Percentiles rank a stretch among this genome's conserved stretches.
These are phyloP conservation scores for Nansenia antarctica DNA, from an alignment of 2,113 vertebrate species.

Conservation along the genomic window DNA sequence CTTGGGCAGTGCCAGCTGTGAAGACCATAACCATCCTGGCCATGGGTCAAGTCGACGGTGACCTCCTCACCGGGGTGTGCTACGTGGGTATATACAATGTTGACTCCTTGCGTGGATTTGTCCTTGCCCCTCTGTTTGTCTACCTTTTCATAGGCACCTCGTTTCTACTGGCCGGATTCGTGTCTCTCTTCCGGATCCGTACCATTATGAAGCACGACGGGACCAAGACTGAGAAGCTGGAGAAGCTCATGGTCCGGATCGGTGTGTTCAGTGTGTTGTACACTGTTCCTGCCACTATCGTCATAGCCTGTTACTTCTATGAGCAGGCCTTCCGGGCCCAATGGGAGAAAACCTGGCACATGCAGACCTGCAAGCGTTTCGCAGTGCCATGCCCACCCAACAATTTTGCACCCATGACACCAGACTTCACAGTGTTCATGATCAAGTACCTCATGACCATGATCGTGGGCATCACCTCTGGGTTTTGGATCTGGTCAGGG, in stretches of 20 bases:
- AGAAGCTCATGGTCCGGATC: conserved; percentile 91
- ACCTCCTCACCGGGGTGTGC: conserved; percentile 90
- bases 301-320: conserved; percentile 90
- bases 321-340: conserved; percentile 87
- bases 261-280: conserved; percentile 89
- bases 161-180: conserved; percentile 89
- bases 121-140: conserved; percentile 86
- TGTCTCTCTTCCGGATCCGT: conserved; percentile 88
- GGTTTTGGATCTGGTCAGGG: conserved; percentile 95
- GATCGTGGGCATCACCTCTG: conserved; percentile 90
- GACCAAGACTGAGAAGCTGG: conserved; percentile 90
- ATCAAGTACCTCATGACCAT: conserved; percentile 97
- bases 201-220: conserved; percentile 93
- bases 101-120: conserved; percentile 85
- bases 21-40: conserved; percentile 90
- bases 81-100: conserved; percentile 87
- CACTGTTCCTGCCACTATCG: conserved; percentile 84
- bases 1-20: conserved; percentile 89
- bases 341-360: conserved; percentile 90
- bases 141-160: conserved; percentile 90
- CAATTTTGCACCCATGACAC: conserved; percentile 81
- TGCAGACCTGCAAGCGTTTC: conserved; percentile 87
- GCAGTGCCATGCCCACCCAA: conserved; percentile 82
- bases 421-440: conserved; percentile 91
- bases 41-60: conserved; percentile 89